Evolutionary conservation across 2,888 invertebrate genomes (phyloP).

Genomic region (Herminia tarsipennalis): DNA sequence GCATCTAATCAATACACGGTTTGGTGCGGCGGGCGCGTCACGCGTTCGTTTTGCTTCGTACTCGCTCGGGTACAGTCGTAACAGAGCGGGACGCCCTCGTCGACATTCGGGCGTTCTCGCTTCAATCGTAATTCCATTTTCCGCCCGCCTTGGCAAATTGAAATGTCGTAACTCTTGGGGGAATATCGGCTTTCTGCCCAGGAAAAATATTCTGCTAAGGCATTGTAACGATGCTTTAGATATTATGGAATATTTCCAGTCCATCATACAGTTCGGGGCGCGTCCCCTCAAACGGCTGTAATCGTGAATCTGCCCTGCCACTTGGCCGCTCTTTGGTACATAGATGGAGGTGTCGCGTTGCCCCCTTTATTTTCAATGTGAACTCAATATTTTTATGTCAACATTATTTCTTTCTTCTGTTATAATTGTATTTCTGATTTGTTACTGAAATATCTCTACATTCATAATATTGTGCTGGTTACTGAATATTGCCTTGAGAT

Average conservation of each 20-base stretch:
- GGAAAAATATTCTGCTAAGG: constrained; percentile 84
- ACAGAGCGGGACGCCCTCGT: constrained; percentile 57
- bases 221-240: constrained; percentile 81
- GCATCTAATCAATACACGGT: constrained; percentile 85
- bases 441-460: constrained; percentile 20
- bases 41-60: constrained; percentile 65
- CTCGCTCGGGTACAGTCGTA: constrained; percentile 61
- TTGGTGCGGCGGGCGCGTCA: constrained; percentile 75
- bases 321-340: constrained; percentile 62
- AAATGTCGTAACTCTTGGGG: constrained; percentile 86
- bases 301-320: constrained; percentile 71
- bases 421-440: constrained; percentile 40
- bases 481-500: constrained; percentile 36
- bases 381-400: constrained; percentile 45
- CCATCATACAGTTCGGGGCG: constrained; percentile 74
- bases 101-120: constrained; percentile 75
- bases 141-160: constrained; percentile 87
- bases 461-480: background rate
- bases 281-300: constrained; percentile 72
- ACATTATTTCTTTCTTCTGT: constrained; percentile 46
- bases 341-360: constrained; percentile 45
- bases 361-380: constrained; percentile 60
- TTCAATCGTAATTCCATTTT: constrained; percentile 86
- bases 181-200: constrained; percentile 85
- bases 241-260: constrained; percentile 83